These are phyloP conservation scores for Megalops atlanticus DNA, from an alignment of 2,113 vertebrate species.

Conservation along the genomic window DNA sequence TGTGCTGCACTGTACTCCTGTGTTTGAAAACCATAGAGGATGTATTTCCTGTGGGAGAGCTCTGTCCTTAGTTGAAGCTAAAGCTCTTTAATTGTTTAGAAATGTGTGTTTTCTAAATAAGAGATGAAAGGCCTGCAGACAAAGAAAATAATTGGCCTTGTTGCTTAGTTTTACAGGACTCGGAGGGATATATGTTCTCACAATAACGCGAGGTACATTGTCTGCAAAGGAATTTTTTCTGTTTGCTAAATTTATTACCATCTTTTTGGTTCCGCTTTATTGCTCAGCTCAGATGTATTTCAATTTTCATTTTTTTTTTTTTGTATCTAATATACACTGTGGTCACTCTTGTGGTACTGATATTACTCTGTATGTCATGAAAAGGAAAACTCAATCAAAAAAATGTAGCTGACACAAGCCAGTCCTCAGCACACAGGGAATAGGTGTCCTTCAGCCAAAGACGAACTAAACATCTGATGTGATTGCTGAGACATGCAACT, in stretches of 20 bases:
- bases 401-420: constrained; percentile 15
- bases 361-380: not conserved
- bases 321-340: not conserved
- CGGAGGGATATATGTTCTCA: not conserved
- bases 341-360: not conserved
- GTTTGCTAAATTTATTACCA: not conserved
- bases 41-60: no score
- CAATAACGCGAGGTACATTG: not conserved
- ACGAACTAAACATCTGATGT: constrained; percentile 6
- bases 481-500: constrained; percentile 4
- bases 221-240: not conserved
- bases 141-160: not conserved
- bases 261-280: not conserved
- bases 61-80: no score
- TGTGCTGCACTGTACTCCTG: no score
- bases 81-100: no score
- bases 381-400: not conserved
- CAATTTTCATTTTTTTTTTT: not conserved
- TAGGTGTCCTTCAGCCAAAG: not conserved
- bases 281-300: not conserved
- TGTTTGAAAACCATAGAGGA: no score
- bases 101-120: no score
- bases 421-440: not conserved
- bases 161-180: not conserved
- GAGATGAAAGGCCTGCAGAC: no score